Percentiles rank a stretch among this genome's conserved stretches.
Conservation (phyloP, 2,888 invertebrate genomes). For the Philopedon plagiatum region DNA sequence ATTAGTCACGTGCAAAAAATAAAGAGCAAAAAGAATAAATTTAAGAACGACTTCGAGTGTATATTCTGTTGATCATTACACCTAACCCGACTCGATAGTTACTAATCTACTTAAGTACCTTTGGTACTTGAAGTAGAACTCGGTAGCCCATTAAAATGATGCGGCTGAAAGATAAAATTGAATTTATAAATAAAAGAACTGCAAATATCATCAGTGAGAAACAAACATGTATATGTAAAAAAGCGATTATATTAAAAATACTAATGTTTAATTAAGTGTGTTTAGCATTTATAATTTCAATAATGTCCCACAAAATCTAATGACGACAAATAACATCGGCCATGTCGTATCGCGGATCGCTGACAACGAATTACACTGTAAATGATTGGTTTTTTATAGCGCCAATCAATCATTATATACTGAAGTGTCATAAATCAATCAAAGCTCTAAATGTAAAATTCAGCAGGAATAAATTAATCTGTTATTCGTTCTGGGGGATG, state of each 20-base stretch:
- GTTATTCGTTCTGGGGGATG: constrained; percentile 22
- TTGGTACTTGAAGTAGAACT: too few relatives aligned
- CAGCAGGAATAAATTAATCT: constrained; percentile 42
- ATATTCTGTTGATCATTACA: too few relatives aligned
- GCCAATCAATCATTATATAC: constrained; percentile 34
- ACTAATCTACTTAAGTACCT: too few relatives aligned
- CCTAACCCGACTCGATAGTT: too few relatives aligned
- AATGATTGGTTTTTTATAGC: constrained; percentile 38
- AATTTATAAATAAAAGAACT: too few relatives aligned
- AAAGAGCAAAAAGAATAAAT: too few relatives aligned
- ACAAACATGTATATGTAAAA: background rate
- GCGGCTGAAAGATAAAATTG: too few relatives aligned
- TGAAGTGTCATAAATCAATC: constrained; percentile 44
- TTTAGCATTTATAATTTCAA: constrained; percentile 2
- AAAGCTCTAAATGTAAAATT: constrained; percentile 34
- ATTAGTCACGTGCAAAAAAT: too few relatives aligned
- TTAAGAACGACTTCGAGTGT: too few relatives aligned
- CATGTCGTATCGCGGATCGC: constrained; percentile 8
- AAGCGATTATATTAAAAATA: background rate
- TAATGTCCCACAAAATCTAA: constrained; percentile 6
- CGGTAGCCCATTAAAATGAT: too few relatives aligned
- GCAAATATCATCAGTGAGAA: too few relatives aligned
- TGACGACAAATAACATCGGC: constrained; percentile 12
- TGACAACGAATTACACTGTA: constrained; percentile 45
- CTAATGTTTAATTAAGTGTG: background rate